Conservation (phyloP, 2,113 vertebrate genomes). For the Zosterops lateralis region DNA sequence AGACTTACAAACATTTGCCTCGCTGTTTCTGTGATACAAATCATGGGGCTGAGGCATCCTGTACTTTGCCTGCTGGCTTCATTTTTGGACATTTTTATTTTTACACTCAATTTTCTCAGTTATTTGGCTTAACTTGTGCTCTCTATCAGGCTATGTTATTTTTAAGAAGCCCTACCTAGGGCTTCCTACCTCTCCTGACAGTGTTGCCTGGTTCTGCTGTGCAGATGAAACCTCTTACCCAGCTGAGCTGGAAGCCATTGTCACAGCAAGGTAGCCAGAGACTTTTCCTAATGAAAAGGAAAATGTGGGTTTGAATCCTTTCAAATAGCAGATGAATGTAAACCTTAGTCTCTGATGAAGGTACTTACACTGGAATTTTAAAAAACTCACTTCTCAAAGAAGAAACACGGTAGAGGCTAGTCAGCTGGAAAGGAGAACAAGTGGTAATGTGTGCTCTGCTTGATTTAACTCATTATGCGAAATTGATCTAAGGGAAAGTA, state of each 20-base stretch:
- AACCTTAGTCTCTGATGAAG: background rate
- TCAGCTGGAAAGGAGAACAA: background rate
- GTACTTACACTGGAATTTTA: background rate
- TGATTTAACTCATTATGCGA: background rate
- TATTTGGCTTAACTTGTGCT: background rate
- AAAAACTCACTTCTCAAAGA: background rate
- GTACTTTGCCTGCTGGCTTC: background rate
- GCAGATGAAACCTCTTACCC: background rate
- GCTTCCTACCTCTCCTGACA: background rate
- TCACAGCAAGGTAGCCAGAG: background rate
- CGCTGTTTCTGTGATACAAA: background rate
- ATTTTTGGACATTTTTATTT: background rate
- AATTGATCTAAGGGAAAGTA: background rate
- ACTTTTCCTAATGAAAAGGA: background rate
- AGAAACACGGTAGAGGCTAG: background rate
- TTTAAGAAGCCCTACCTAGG: background rate
- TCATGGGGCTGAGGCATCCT: background rate
- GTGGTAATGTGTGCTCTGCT: background rate
- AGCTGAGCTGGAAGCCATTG: background rate
- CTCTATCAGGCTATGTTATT: background rate
- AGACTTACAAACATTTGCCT: background rate
- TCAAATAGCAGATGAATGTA: background rate
- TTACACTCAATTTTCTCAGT: background rate
- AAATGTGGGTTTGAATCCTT: background rate
- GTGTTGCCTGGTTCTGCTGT: background rate